Evolutionary conservation across 1,140 invertebrate genomes (phyloP).

Genomic region (Piezodorus guildinii): DNA sequence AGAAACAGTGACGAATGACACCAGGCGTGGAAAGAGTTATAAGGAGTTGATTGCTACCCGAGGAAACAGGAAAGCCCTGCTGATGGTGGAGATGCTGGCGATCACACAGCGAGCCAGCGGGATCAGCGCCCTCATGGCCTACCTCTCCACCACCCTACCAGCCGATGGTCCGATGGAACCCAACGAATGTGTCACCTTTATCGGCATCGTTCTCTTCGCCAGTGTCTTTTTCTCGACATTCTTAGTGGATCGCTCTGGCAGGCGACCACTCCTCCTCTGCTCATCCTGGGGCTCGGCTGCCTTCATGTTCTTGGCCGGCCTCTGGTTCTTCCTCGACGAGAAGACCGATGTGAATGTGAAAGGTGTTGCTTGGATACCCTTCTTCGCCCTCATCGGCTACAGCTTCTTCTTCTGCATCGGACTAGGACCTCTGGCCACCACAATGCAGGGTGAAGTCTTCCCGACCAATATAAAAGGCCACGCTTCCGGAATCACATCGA

Average conservation of each 20-base stretch:
- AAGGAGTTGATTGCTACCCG: background rate
- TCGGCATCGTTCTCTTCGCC: slow-evolving; percentile 27
- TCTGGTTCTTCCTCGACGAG: slow-evolving; percentile 22
- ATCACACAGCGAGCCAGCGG: slow-evolving; percentile 5
- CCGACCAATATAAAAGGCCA: slow-evolving; percentile 9
- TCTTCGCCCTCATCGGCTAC: slow-evolving; percentile 2
- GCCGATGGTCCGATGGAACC: background rate
- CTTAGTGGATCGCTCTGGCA: slow-evolving; percentile 35
- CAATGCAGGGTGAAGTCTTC: slow-evolving; percentile 11
- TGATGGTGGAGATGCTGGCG: slow-evolving; percentile 11
- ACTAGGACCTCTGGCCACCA: slow-evolving; percentile 7
- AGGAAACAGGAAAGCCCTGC: slow-evolving; percentile 12
- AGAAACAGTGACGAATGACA: background rate
- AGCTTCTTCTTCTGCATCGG: slow-evolving; percentile 13
- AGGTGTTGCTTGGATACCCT: slow-evolving; percentile 7
- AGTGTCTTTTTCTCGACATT: slow-evolving; percentile 35
- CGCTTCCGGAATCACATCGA: slow-evolving; percentile 15
- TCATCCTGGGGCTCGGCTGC: slow-evolving; percentile 29
- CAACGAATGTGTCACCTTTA: background rate
- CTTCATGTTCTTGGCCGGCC: slow-evolving; percentile 19
- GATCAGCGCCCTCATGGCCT: slow-evolving; percentile 10
- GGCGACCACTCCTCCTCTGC: slow-evolving; percentile 40
- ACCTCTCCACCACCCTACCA: background rate
- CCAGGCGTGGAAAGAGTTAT: background rate
- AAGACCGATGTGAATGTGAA: background rate